A percentile compares a stretch with the other conserved stretches of the same genome.
Conservation (phyloP, 2,888 invertebrate species). For the Epinotia brunnichana region DNA sequence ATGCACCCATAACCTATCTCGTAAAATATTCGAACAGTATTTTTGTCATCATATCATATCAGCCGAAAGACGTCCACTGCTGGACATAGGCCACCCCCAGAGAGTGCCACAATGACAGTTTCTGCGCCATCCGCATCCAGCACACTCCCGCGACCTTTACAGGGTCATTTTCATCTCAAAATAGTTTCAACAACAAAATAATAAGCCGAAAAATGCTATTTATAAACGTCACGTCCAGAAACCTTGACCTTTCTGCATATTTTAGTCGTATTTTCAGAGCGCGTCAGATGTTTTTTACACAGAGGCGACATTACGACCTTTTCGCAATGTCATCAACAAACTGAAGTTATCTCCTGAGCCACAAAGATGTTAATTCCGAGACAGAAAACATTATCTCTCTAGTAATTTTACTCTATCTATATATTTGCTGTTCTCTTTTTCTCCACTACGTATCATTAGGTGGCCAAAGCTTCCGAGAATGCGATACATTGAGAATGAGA, state of each 20-base stretch:
- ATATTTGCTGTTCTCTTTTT: too few relatives aligned
- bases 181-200: not conserved
- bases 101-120: too few relatives aligned
- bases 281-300: conserved; percentile 11
- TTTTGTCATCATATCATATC: too few relatives aligned
- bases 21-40: too few relatives aligned
- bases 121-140: too few relatives aligned
- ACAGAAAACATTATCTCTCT: not conserved
- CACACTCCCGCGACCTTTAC: too few relatives aligned
- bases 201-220: not conserved
- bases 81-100: too few relatives aligned
- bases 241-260: conserved; percentile 29
- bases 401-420: not conserved
- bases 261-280: conserved; percentile 25
- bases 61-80: too few relatives aligned
- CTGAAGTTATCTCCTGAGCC: not conserved
- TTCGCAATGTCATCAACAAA: not conserved
- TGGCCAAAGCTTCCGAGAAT: too few relatives aligned
- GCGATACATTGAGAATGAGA: too few relatives aligned
- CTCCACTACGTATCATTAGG: too few relatives aligned
- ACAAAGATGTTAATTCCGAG: not conserved
- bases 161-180: not conserved
- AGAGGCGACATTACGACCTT: not conserved
- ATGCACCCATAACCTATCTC: too few relatives aligned
- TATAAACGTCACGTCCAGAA: not conserved